phyloP scores from a whole-genome alignment of 1,140 invertebrate genomes.

The Drosophila pseudoobscura region DNA sequence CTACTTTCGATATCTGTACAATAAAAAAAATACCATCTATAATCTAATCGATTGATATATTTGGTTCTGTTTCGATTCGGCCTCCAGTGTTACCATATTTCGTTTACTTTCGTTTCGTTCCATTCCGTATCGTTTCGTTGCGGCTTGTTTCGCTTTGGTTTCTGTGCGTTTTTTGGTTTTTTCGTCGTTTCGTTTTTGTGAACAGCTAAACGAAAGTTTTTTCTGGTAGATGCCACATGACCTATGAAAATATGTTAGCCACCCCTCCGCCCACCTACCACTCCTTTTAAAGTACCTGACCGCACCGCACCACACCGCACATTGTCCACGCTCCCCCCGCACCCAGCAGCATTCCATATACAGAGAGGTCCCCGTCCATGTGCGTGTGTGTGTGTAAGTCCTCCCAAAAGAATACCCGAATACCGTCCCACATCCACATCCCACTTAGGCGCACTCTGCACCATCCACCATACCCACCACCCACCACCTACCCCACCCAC shows the following conservation, averaged over 20 bases:
- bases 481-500: too few species aligned
- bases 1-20: background rate
- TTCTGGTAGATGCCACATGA: constrained; percentile 37
- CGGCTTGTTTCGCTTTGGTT: constrained; percentile 46
- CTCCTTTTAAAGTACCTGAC: too few species aligned
- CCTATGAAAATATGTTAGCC: constrained; percentile 22
- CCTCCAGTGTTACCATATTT: background rate
- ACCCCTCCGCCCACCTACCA: constrained; percentile 17
- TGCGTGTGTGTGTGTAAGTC: too few species aligned
- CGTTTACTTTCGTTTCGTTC: constrained; percentile 13
- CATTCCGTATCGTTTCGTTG: constrained; percentile 23
- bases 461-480: too few species aligned
- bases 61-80: too few species aligned
- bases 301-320: constrained; percentile 22
- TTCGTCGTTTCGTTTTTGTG: constrained; percentile 7
- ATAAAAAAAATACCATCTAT: too few species aligned
- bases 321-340: too few species aligned
- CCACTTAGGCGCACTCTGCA: background rate
- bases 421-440: constrained; percentile 1
- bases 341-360: too few species aligned
- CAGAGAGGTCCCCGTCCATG: too few species aligned
- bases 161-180: constrained; percentile 8
- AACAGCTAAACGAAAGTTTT: constrained; percentile 33
- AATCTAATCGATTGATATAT: too few species aligned
- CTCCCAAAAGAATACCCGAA: background rate